phyloP scores from a whole-genome alignment of 2,113 vertebrate genomes.

The Indicator indicator region DNA sequence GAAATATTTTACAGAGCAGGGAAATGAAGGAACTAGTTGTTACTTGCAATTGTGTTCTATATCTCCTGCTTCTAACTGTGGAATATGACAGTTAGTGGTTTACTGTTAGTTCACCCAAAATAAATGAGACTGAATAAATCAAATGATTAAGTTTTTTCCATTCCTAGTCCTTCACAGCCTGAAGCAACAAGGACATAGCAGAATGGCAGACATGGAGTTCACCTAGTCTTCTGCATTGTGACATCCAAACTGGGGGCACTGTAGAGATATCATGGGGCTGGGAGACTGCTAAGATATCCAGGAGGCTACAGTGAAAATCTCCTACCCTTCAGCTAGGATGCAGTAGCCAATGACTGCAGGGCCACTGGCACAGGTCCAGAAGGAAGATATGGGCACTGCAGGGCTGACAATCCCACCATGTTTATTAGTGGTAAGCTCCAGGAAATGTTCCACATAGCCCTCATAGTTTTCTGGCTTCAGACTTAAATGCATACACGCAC shows the following conservation, averaged over 20 bases:
- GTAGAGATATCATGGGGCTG: not conserved
- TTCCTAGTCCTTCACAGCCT: not conserved
- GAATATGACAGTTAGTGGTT: not conserved
- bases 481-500: not conserved
- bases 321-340: not conserved
- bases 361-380: not conserved
- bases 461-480: slow-evolving; percentile 51
- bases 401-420: slow-evolving; percentile 31
- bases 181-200: not conserved
- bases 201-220: not conserved
- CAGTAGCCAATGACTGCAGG: rapidly evolving
- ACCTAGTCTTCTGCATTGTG: not conserved
- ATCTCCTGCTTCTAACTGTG: not conserved
- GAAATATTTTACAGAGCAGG: not conserved
- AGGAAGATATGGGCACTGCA: not conserved
- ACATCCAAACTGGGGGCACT: not conserved
- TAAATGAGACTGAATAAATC: not conserved
- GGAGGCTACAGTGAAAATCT: not conserved
- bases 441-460: slow-evolving; percentile 69
- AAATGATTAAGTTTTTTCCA: not conserved
- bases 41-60: not conserved
- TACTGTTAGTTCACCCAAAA: not conserved
- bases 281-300: not conserved
- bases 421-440: slow-evolving; percentile 44
- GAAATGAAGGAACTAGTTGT: not conserved